Evolutionary conservation across 2,888 invertebrate genomes (phyloP), one percentile per base, ranked within the genome.

Genomic region (Bursaphelenchus okinawaensis): DNA sequence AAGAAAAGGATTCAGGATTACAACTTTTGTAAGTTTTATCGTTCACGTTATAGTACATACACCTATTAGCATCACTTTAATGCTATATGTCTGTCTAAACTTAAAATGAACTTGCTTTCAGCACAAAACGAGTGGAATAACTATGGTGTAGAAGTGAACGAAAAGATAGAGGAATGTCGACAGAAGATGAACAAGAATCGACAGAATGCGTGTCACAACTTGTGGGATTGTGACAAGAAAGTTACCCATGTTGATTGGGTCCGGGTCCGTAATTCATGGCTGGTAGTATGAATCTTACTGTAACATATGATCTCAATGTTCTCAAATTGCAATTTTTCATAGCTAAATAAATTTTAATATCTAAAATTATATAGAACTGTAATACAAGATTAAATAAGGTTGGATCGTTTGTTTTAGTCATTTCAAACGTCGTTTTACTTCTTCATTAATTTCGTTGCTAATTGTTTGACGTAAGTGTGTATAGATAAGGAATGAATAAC

Each of bases 161-260:
- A 59, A 7, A 29, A 59, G 54, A 59, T 59, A 20, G 60, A 59
- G 51, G 40, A 59, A 22, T 59, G 60, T 27, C 50, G 60, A 8
- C 60, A 59, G 28, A 50, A 4, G 16, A 59, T 59, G 60, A 59
- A 59, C 52, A 50, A 19, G 60, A 59, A 59, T 27, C 50, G 60
- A 8, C n/a, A 27, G 9, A 29, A 59, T 27, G 60, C 60, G 3
- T 59, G 60, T 50, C 60, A 59, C 22, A 59, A 59, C 23, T 1
- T 59, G 12, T 59, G 19, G 31, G 60, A 59, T 29, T 59, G 60
- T 27, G 60, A 59, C 4, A 19, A 27, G n/a, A 31, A 16, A 3
- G 50, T 59, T 1, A 59, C 50, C 12, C 16, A 40, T 29, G 52
- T 59, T 23, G n/a, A 29, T 19, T 59, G 60, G 60, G 50, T 59